Evolutionary conservation across 2,888 invertebrate species (phyloP).

Genomic region (Criorhina ranunculi): DNA sequence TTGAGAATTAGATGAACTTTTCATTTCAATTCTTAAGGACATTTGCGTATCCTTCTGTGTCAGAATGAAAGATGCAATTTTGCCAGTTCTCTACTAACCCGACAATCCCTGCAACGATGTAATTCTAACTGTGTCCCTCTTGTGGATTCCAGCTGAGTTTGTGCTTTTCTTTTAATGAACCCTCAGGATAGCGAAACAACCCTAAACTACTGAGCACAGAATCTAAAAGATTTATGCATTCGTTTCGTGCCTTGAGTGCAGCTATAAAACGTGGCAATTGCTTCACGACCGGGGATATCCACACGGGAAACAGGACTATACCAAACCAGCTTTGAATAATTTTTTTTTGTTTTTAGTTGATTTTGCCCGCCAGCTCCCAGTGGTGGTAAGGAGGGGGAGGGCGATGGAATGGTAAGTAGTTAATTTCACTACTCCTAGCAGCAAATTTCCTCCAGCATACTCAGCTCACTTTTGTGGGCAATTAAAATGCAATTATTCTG

Average conservation of each 20-base stretch:
- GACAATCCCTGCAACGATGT: background rate
- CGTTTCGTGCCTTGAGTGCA: conserved; percentile 59
- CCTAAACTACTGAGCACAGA: conserved; percentile 47
- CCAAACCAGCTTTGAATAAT: conserved; percentile 52
- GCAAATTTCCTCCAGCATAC: conserved; percentile 42
- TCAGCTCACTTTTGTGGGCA: conserved; percentile 74
- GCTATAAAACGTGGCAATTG: conserved; percentile 40
- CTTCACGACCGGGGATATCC: conserved; percentile 28
- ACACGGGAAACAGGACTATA: conserved; percentile 57
- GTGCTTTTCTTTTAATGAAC: conserved; percentile 35
- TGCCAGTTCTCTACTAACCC: background rate
- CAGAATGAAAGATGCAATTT: background rate
- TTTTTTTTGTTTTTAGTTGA: conserved; percentile 10
- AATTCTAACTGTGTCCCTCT: background rate
- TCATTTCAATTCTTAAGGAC: background rate
- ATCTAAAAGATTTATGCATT: conserved; percentile 65
- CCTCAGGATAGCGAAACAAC: background rate
- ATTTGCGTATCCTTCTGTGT: background rate
- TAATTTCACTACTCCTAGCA: conserved; percentile 50
- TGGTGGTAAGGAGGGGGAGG: too few species aligned
- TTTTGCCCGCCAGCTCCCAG: background rate
- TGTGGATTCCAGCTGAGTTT: conserved; percentile 25
- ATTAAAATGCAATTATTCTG: conserved; percentile 77
- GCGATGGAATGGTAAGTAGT: conserved; percentile 43
- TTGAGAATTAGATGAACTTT: background rate